A percentile compares a stretch with the other conserved stretches of the same genome.
Conservation (phyloP, 2,888 invertebrate genomes). For the Syrphus vitripennis region DNA sequence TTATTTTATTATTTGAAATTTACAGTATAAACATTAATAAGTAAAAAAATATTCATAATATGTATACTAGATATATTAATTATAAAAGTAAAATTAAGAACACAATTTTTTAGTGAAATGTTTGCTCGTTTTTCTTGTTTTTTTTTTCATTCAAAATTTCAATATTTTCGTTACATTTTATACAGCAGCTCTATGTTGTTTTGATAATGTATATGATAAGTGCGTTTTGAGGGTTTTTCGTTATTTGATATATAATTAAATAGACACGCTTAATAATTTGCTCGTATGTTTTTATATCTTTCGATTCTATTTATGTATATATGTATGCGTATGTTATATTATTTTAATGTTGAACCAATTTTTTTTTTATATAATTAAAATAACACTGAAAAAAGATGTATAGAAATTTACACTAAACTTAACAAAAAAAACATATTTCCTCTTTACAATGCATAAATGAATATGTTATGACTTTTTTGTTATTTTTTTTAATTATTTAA, state of each 20-base stretch:
- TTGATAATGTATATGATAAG: constrained; percentile 3
- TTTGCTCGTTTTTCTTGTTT: constrained; percentile 31
- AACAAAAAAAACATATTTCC: constrained; percentile 64
- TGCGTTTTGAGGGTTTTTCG: neutral
- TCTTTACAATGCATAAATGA: constrained; percentile 10
- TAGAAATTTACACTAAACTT: constrained; percentile 54
- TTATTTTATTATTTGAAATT: constrained; percentile 67
- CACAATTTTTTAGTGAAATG: constrained; percentile 67
- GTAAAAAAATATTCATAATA: constrained; percentile 71
- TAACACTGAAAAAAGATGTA: constrained; percentile 14
- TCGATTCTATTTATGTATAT: constrained; percentile 30
- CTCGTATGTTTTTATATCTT: neutral
- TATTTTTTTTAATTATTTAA: constrained; percentile 28
- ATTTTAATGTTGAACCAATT: constrained; percentile 2
- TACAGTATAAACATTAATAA: constrained; percentile 67
- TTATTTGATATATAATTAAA: neutral
- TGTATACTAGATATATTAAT: constrained; percentile 62
- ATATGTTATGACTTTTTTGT: constrained; percentile 41
- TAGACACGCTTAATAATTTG: constrained; percentile 21
- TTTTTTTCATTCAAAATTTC: constrained; percentile 28
- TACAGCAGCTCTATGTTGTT: constrained; percentile 41
- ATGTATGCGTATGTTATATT: too few relatives aligned
- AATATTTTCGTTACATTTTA: constrained; percentile 36
- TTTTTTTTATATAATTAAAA: too few relatives aligned
- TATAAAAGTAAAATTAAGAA: constrained; percentile 72